Conservation (phyloP, 2,113 vertebrate species). For the Artemisiospiza belli region DNA sequence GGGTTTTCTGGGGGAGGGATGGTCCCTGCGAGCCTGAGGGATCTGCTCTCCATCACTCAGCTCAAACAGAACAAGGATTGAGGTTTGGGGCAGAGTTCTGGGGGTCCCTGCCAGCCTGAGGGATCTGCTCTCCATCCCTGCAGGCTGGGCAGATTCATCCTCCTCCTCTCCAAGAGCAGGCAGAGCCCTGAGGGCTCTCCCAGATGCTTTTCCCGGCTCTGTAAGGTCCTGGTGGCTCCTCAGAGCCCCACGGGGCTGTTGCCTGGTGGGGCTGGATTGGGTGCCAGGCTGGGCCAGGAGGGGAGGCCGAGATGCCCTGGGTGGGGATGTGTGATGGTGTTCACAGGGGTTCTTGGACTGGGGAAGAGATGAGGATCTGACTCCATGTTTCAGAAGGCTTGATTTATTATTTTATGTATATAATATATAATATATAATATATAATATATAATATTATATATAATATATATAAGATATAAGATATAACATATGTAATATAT, state of each 20-base stretch:
- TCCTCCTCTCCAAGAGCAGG: neutral
- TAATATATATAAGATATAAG: too few species aligned
- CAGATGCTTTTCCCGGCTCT: neutral
- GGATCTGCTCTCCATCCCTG: neutral
- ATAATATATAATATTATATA: too few species aligned
- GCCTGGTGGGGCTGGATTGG: neutral
- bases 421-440: too few species aligned
- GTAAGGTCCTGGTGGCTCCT: rapidly evolving
- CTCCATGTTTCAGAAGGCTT: too few species aligned
- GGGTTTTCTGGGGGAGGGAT: too few species aligned
- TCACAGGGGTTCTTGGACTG: too few species aligned
- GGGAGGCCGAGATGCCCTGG: rapidly evolving
- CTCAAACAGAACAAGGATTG: neutral
- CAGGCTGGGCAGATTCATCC: neutral
- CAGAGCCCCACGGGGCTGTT: neutral
- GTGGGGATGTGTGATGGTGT: neutral
- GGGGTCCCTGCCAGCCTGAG: neutral
- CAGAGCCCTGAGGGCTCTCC: neutral
- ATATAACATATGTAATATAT: too few species aligned
- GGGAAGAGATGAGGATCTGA: too few species aligned
- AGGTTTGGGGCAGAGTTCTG: neutral
- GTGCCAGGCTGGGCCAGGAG: neutral
- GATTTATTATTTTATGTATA: too few species aligned
- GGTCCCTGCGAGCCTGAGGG: neutral
- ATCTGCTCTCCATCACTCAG: neutral